Base-by-base conservation (phyloP, 2,797 vertebrate genomes). In the Oophaga sylvatica region DNA sequence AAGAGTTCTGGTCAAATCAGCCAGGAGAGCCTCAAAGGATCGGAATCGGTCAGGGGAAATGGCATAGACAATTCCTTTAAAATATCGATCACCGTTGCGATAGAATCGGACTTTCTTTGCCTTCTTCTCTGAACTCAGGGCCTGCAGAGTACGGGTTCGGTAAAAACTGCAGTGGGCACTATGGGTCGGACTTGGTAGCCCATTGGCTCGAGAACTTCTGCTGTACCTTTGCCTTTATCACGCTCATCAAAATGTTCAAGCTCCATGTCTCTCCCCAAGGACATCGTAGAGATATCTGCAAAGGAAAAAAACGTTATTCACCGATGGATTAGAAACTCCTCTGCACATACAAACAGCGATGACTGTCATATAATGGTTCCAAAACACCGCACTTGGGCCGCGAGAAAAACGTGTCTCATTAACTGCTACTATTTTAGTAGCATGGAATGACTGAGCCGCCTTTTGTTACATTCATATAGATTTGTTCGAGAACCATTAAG, bases 91-190 rank as follows among this genome's bases (percentile, higher is more conserved):
- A 90, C 98, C 98, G 0, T 99, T 99, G 80, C 98, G 97, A 92
- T 99, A 99, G 95, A 99, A 99, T 20, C 97, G 96, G 17, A 99
- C 96, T 92, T 99, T 99, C 95, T 97, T 99, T 92, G 98, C 98
- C 92, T 98, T 99, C 92, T 99, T 99, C 92, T 99, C 98, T 0
- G 96, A 95, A 91, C 95, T 99, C 90, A 99, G 96, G 0, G 97
- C 94, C 93, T 98, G 97, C 86, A 99, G 96, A 0, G 98, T 99
- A 83, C 96, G 97, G 92, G 97, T 99, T 91, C 98, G 94, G 94
- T 99, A 99, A 91, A 99, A 97, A 93, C 98, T 99, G 95, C 98
- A 99, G 93, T 99, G 98, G 86, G 98, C 98, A 41, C 98, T 99
- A 89, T 99, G 98, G 48, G 98, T 98, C 56, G 98, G 98, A 92